Base-by-base conservation (phyloP, 2,888 invertebrate species). In the Arge pagana region DNA sequence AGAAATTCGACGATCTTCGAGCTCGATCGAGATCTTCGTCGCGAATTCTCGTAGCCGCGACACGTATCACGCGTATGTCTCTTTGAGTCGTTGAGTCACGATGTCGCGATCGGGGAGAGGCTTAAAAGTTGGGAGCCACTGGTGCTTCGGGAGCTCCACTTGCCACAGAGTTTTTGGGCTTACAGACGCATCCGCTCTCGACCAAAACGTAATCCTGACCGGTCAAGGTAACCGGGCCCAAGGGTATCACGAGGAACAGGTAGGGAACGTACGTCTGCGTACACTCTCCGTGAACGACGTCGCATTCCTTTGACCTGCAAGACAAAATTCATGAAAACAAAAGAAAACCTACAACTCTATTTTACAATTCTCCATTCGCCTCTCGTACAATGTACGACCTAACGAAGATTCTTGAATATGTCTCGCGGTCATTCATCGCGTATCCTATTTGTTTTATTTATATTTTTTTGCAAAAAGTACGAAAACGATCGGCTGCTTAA, bases 151-250 rank as follows among this genome's bases (percentile, higher is more conserved):
- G 55, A 39, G 57, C 54, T 42, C 64, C 53, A 36, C 60, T 54
- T 55, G 64, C 64, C 42, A 64, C 65, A 59, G 71, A 72, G 66
- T 74, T 76, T 67, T 88, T 87, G 21, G 86, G 86, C 63, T 84
- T 82, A 76, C 94, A 95, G 21, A 93, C 91, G 74, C 94, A 95
- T n/a, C 94, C 94, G 65, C 92, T 93, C 76, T 95, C 94, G 19
- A 95, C 93, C 42, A 95, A 81, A n/a, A 95, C 93, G 78, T 95
- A 95, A 78, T 94, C 94, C 76, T 94, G 94, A 4, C 94, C 93
- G 3, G 93, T 93, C 13, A 93, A 79, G 8, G 93, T 93, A 13
- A 93, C 93, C 10, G 93, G 93, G 4, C 94, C 93, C 50, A 94
- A 76, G 0, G 94, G 94, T 54, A 94, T 88, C 52, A 94, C 94